Conservation (phyloP, 2,113 vertebrate genomes). For the Lycaon pictus region DNA sequence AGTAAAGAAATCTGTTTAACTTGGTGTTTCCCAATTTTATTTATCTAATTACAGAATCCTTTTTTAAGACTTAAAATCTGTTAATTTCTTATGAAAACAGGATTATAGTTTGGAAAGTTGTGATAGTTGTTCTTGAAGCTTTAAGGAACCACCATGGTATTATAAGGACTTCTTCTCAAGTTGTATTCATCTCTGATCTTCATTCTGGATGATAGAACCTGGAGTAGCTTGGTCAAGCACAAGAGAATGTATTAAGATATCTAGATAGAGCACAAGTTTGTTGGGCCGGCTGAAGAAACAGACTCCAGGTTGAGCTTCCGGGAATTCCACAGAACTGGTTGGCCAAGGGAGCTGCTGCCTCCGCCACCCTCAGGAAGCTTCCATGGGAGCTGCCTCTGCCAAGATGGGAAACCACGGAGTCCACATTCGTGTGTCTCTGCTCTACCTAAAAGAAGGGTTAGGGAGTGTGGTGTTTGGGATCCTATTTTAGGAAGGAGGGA, state of each 20-base stretch:
- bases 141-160: background rate
- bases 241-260: background rate
- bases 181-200: background rate
- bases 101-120: background rate
- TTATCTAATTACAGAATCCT: background rate
- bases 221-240: background rate
- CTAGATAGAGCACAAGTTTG: background rate
- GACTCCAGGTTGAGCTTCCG: background rate
- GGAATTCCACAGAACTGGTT: background rate
- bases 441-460: background rate
- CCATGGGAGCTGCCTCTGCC: background rate
- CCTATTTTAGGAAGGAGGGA: constrained; percentile 49
- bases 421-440: background rate
- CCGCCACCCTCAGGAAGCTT: background rate
- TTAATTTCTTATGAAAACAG: background rate
- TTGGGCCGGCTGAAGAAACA: background rate
- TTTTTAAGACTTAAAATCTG: background rate
- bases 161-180: constrained; percentile 13
- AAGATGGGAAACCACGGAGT: background rate
- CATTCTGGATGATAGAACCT: background rate
- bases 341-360: background rate
- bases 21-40: background rate
- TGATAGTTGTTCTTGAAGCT: background rate
- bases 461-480: constrained; percentile 40
- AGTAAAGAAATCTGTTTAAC: background rate